Evolutionary conservation across 2,797 vertebrate genomes (phyloP).

Genomic region (Eupleurogrammus muticus): DNA sequence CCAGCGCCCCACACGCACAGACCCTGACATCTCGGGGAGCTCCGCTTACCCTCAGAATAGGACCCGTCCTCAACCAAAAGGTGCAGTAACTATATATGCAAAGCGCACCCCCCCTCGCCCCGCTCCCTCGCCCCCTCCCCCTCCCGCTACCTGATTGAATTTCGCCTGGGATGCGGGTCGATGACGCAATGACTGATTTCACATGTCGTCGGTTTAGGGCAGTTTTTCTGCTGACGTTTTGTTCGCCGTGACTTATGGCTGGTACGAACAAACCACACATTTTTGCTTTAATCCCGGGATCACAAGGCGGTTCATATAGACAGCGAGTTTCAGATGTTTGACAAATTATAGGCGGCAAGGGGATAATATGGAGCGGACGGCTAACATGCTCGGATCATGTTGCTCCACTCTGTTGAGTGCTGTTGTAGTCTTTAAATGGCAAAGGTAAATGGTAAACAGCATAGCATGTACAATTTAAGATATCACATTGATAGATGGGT

Average conservation of each 20-base stretch:
- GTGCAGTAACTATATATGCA: constrained; percentile 68
- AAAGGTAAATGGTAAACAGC: neutral
- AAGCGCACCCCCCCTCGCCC: constrained; percentile 50
- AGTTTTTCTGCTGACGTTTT: constrained; percentile 67
- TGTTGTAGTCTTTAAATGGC: constrained; percentile 12
- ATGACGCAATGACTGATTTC: constrained; percentile 70
- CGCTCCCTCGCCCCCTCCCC: constrained; percentile 58
- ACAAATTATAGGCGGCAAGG: constrained; percentile 57
- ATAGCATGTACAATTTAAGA: neutral
- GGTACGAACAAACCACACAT: constrained; percentile 61
- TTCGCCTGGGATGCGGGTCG: constrained; percentile 67
- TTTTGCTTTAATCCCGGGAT: constrained; percentile 72
- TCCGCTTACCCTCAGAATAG: constrained; percentile 76
- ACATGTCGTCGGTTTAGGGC: constrained; percentile 58
- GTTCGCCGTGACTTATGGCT: constrained; percentile 70
- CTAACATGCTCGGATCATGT: constrained; percentile 38
- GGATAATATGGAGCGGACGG: constrained; percentile 50
- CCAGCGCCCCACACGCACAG: constrained; percentile 49
- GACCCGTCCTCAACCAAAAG: constrained; percentile 60
- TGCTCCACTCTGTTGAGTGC: constrained; percentile 41
- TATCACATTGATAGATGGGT: no score
- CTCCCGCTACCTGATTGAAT: constrained; percentile 69
- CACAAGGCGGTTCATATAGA: constrained; percentile 64
- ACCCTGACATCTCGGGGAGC: constrained; percentile 55
- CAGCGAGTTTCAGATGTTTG: constrained; percentile 72